These are phyloP conservation scores for Mus spretus DNA, from an alignment of 2,797 vertebrate genomes.

Conservation along the genomic window DNA sequence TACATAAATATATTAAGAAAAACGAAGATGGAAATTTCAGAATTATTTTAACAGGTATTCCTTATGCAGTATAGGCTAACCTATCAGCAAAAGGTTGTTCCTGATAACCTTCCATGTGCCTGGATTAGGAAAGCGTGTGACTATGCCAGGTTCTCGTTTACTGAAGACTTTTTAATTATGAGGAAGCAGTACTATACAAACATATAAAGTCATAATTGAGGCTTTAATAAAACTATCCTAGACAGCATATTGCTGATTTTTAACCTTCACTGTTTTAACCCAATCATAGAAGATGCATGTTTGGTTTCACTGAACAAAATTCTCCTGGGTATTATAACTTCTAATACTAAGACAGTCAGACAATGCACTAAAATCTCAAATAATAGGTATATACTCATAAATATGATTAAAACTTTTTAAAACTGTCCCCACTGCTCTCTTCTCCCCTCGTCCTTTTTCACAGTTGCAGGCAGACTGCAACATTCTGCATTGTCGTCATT, in stretches of 20 bases:
- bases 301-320: neutral
- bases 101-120: no score
- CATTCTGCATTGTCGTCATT: neutral
- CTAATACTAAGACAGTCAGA: neutral
- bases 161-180: neutral
- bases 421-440: neutral
- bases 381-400: neutral
- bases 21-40: neutral
- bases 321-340: neutral
- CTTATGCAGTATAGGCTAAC: accelerated
- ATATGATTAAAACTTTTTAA: neutral
- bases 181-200: neutral
- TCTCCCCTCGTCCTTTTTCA: neutral
- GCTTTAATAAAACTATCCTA: neutral
- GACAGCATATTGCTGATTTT: accelerated
- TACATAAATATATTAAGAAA: neutral
- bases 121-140: accelerated
- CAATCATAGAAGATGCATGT: neutral
- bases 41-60: neutral
- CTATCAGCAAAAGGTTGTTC: neutral
- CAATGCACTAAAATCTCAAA: neutral
- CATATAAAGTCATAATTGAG: neutral
- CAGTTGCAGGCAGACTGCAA: neutral
- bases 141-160: neutral
- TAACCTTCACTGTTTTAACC: neutral